Base-by-base conservation (phyloP, 1,140 invertebrate genomes). In the Drosophila fuyamai region DNA sequence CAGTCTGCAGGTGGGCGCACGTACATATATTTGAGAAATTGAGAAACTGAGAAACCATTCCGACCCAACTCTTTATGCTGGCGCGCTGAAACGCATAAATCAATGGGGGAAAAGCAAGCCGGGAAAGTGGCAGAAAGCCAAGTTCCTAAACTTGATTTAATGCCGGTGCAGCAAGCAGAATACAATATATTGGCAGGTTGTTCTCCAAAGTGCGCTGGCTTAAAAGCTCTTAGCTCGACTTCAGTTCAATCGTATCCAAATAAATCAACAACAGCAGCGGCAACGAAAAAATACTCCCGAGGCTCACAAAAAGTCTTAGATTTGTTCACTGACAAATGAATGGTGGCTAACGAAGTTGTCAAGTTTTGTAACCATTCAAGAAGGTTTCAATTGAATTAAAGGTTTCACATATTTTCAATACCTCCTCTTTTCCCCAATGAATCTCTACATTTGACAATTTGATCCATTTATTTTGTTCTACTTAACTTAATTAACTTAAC, bases 111-210 rank as follows among this genome's bases (percentile, higher is more conserved):
- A 63, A 58, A 48, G 67, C 50, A 48, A 61, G 46, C 46, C 32
- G 18, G 59, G 40, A 70, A 71, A 70, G 44, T 71, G 71, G 72
- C 73, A 76, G 73, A 76, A 58, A 67, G 73, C 73, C 73, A 76
- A 76, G 73, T 76, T 76, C 63, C 73, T 76, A 76, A 76, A 76
- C 73, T 76, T 76, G 73, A 76, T 76, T 76, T 76, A 76, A 76
- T 76, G 72, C 72, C 73, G 62, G 60, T 76, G 73, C 73, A 71
- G 70, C 61, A 48, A 54, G 41, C 53, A 76, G 72, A 76, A 55
- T 67, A 76, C 73, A 76, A 76, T 76, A 76, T 76, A 76, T 76
- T 76, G 72, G 73, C 73, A 76, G 73, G 73, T 76, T 67, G 72
- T 76, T 48, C 73, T 58, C 66, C 46, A 59, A 76, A 76, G 73